Evolutionary conservation across 35 echinoderm and acorn worm species (phyloP).

Genomic region (Heliocidaris tuberculata): DNA sequence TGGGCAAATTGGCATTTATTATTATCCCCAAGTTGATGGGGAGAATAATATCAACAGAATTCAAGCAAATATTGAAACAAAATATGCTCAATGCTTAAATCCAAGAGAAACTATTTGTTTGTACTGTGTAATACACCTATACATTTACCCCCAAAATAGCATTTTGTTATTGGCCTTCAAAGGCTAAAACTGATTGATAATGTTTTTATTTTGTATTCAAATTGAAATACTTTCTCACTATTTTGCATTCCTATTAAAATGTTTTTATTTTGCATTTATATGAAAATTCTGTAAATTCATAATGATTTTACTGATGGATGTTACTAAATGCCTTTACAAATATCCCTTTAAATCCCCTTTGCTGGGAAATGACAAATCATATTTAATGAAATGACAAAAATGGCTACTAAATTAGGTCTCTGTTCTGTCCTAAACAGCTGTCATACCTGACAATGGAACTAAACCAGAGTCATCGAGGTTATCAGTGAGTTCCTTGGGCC

Average conservation of each 20-base stretch:
- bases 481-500: not conserved
- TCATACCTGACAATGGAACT: not conserved
- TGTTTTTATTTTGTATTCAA: no score
- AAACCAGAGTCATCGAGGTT: not conserved
- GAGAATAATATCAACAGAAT: not conserved
- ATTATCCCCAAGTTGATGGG: not conserved
- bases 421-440: not conserved
- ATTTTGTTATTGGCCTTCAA: not conserved
- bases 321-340: not conserved
- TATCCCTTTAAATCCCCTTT: not conserved
- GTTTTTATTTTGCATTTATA: no score
- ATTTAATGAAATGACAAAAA: not conserved
- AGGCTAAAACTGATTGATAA: no score
- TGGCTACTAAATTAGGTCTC: slow-evolving; percentile 7
- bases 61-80: slow-evolving; percentile 12
- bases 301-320: not conserved
- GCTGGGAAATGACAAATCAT: not conserved
- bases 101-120: not conserved
- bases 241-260: no score
- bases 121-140: not conserved
- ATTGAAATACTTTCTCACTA: no score
- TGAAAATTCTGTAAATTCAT: no score
- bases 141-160: no score
- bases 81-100: not conserved
- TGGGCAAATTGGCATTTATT: not conserved